phyloP scores from a whole-genome alignment of 2,113 vertebrate species.

The Pseudopodoces humilis region DNA sequence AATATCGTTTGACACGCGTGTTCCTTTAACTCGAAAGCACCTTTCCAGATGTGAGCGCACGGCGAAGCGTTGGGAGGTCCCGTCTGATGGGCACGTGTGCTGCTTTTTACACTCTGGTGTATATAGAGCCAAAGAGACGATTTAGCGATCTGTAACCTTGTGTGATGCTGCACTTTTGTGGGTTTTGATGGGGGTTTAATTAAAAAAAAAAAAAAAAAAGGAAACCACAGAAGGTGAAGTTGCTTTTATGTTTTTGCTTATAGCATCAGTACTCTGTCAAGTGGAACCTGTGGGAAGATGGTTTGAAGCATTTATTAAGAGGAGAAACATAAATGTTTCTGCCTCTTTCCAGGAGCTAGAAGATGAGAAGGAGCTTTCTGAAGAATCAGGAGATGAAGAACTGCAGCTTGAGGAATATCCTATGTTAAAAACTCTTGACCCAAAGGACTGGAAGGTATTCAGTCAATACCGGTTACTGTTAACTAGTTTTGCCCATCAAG shows the following conservation, averaged over 20 bases:
- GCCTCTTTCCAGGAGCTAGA: conserved; percentile 97
- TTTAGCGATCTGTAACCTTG: background rate
- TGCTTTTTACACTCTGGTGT: fast-evolving
- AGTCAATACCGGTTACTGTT: background rate
- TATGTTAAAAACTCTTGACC: conserved; percentile 94
- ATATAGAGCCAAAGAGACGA: fast-evolving
- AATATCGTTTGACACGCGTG: fast-evolving
- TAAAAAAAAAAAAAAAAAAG: background rate
- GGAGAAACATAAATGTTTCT: conserved; percentile 90
- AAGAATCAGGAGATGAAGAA: conserved; percentile 95
- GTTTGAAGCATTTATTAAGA: conserved; percentile 96
- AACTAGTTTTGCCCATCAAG: background rate
- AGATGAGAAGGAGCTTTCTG: conserved; percentile 92
- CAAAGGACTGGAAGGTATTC: conserved; percentile 98
- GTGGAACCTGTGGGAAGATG: conserved; percentile 96
- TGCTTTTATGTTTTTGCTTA: conserved; percentile 62
- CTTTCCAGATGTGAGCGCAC: fast-evolving
- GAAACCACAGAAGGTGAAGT: conserved; percentile 11
- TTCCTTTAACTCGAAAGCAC: background rate
- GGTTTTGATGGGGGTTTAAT: background rate
- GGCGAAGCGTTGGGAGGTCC: background rate
- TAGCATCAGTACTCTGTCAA: conserved; percentile 89
- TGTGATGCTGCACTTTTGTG: background rate
- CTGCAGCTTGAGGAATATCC: conserved; percentile 92
- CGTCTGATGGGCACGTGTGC: fast-evolving